Conservation (phyloP, 2,797 vertebrate species). For the Acrossocheilus wenchowensis region DNA sequence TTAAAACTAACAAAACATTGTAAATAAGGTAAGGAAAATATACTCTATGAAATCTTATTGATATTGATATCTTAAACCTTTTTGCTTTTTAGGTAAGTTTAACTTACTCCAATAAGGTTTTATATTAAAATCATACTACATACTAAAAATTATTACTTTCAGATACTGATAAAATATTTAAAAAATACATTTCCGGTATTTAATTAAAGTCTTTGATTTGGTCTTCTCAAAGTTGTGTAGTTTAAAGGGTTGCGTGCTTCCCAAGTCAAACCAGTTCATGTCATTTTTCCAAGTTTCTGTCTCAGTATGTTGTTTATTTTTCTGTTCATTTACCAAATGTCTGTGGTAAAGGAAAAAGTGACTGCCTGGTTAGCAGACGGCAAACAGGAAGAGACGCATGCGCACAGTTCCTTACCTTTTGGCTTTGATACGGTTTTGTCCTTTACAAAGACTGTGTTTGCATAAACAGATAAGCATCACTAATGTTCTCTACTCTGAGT, state of each 20-base stretch:
- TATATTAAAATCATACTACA: neutral
- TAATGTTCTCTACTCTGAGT: neutral
- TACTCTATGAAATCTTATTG: neutral
- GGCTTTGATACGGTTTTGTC: neutral
- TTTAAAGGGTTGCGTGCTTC: neutral
- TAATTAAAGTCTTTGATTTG: neutral
- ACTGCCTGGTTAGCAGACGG: neutral
- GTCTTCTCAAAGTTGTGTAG: neutral
- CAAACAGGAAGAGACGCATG: slow-evolving; percentile 28
- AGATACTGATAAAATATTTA: neutral
- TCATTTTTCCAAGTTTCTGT: slow-evolving; percentile 3
- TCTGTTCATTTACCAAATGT: slow-evolving; percentile 12
- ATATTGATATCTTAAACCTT: neutral
- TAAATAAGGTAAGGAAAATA: neutral
- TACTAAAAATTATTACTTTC: neutral
- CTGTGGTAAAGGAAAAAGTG: slow-evolving; percentile 18
- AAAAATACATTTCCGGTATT: neutral
- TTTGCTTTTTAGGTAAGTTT: neutral
- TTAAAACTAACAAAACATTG: neutral
- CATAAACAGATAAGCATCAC: slow-evolving; percentile 32
- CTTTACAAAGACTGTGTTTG: slow-evolving; percentile 5
- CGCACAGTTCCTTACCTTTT: slow-evolving; percentile 9
- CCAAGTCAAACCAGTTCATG: neutral
- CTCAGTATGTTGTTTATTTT: slow-evolving; percentile 22
- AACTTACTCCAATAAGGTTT: neutral